Base-by-base conservation (phyloP, 2,113 vertebrate genomes). In the Lates calcarifer region DNA sequence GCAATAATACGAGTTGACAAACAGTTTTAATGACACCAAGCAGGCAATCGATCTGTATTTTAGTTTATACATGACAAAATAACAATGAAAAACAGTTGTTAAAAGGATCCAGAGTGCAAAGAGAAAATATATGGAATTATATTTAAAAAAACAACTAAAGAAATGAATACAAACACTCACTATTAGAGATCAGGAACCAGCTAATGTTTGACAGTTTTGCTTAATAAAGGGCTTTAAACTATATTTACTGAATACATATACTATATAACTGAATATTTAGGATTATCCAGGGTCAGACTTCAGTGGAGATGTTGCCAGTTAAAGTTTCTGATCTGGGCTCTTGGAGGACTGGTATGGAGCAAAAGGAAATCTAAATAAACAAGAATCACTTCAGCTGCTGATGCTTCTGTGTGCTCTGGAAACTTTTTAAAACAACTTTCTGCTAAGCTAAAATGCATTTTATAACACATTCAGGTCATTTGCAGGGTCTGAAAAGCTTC, bases 311-410 rank as follows among this genome's bases (percentile, higher is more conserved):
- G 61, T 17, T 64, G 22, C 24, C 64, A 8, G 63, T 41, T 29
- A 15, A 47, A 28, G 24, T 45, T 60, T n/a, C 37, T 31, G 43
- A 67, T 43, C 49, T 31, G 10, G 43, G 49, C 64, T 49, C 26
- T 4, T 11, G 43, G 64, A 49, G 3, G 17, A 66, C n/a, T 13
- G 9, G 13, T 41, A 22, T 39, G 2, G 63, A 66, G 39, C 26
- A 22, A 5, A 43, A 20, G 62, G 62, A 65, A 47, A 47, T 66
- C 26, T 66, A 17, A 28, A 64, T 43, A 53, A 53, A 53, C 49
- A 22, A 9, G 47, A 22, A 49, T 49, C 6, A 22, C 47, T 49
- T 41, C 41, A 43, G 41, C 41, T 15, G 53, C 53, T 55, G n/a
- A 43, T 15, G 41, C 41, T 17, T 43, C 41, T 3, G 14, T 43